Conservation (phyloP, 2,797 vertebrate genomes). For the Arnoldichthys spilopterus region DNA sequence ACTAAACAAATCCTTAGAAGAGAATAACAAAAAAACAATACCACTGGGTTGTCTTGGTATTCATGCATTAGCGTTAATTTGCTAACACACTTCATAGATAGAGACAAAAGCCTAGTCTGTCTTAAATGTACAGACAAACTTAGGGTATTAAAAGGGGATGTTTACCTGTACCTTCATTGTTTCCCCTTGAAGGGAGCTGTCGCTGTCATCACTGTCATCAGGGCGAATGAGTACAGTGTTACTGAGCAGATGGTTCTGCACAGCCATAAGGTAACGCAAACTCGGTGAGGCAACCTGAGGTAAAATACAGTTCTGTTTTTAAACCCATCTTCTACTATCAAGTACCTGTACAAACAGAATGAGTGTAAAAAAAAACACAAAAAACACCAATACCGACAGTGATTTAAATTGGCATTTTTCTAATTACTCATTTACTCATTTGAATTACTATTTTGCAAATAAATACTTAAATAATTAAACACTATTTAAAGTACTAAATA, state of each 20-base stretch:
- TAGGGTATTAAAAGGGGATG: constrained; percentile 91
- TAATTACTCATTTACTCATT: too few species aligned
- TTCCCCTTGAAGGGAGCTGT: constrained; percentile 99
- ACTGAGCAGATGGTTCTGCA: constrained; percentile 99
- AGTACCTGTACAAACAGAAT: neutral
- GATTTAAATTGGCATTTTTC: too few species aligned
- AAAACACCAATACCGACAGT: too few species aligned
- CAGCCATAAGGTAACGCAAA: constrained; percentile 98
- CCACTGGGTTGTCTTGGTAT: too few species aligned
- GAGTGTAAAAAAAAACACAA: neutral
- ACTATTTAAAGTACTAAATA: too few species aligned
- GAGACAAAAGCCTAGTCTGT: neutral
- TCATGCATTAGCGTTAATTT: too few species aligned
- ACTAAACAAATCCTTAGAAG: too few species aligned
- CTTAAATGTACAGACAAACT: constrained; percentile 49
- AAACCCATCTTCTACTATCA: neutral
- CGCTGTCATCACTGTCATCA: constrained; percentile 96
- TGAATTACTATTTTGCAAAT: too few species aligned
- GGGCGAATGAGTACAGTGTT: constrained; percentile 97
- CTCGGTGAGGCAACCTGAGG: constrained; percentile 95
- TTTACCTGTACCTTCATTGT: constrained; percentile 99
- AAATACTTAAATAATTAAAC: too few species aligned
- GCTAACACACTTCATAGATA: too few species aligned
- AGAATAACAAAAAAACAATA: too few species aligned
- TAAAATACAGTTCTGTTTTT: constrained; percentile 58